Percentiles rank a stretch among this genome's conserved stretches.
phyloP scores from a whole-genome alignment of 1,140 invertebrate species.

The Monomorium pharaonis region DNA sequence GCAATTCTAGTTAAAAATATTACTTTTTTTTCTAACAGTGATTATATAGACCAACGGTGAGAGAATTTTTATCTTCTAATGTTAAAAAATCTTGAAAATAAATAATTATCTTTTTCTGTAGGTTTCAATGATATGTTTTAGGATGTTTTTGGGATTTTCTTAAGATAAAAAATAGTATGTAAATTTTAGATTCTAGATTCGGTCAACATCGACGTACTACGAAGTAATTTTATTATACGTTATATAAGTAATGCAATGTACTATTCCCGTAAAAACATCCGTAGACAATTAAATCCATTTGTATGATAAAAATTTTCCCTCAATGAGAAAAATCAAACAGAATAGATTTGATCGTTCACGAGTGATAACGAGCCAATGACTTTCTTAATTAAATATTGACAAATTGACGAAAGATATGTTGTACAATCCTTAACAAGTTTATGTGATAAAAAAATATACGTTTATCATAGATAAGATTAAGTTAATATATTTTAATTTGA shows the following conservation, averaged over 20 bases:
- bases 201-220: not conserved
- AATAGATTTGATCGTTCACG: not conserved
- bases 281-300: not conserved
- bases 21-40: too few species aligned
- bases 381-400: not conserved
- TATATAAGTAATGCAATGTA: not conserved
- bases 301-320: not conserved
- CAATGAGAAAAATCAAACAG: not conserved
- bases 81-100: too few species aligned
- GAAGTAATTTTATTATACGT: not conserved
- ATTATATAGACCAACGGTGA: too few species aligned
- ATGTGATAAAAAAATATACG: not conserved
- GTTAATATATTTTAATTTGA: not conserved
- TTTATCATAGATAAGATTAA: slow-evolving; percentile 10
- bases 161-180: too few species aligned
- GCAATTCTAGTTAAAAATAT: too few species aligned
- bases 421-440: not conserved
- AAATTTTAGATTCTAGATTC: too few species aligned
- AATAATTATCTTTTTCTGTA: too few species aligned
- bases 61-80: too few species aligned
- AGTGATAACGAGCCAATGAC: not conserved
- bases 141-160: too few species aligned
- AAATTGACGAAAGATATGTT: not conserved
- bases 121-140: too few species aligned
- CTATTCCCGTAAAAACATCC: not conserved